Conservation (phyloP, 2,888 invertebrate species). For the Lochmaea capreae region DNA sequence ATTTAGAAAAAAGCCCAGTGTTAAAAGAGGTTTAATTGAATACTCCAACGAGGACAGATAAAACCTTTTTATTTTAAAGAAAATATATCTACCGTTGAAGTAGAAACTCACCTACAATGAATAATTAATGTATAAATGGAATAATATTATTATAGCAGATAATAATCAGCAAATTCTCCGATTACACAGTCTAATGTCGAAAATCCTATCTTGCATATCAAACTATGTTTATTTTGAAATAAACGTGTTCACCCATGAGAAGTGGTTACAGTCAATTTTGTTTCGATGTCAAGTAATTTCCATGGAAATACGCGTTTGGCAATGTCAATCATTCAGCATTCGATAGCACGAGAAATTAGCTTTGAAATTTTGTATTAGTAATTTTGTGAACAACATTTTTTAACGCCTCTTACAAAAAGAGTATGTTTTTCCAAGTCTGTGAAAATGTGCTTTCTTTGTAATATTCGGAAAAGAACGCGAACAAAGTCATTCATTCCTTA, state of each 20-base stretch:
- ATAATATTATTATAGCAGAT: neutral
- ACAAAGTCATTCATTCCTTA: neutral
- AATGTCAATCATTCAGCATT: constrained; percentile 5
- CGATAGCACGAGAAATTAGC: too few species aligned
- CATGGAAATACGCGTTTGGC: constrained; percentile 16
- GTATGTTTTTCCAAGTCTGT: too few species aligned
- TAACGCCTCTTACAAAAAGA: too few species aligned
- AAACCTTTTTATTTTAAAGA: too few species aligned
- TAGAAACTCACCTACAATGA: too few species aligned
- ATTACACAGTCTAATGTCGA: constrained; percentile 15
- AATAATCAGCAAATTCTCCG: neutral
- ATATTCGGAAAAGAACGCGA: neutral
- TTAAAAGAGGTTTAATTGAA: too few species aligned
- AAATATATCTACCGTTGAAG: too few species aligned
- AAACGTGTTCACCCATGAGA: constrained; percentile 20
- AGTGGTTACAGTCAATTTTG: constrained; percentile 19
- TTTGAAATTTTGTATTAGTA: too few species aligned
- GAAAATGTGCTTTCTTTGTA: neutral
- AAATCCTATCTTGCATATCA: constrained; percentile 14
- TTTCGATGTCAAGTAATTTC: constrained; percentile 22
- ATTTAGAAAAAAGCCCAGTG: too few species aligned
- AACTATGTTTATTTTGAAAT: constrained; percentile 11
- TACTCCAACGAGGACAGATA: too few species aligned
- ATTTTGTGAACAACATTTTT: too few species aligned
- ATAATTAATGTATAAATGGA: too few species aligned